Evolutionary conservation across 1,140 invertebrate species (phyloP).

Genomic region (Drosophila navojoa): DNA sequence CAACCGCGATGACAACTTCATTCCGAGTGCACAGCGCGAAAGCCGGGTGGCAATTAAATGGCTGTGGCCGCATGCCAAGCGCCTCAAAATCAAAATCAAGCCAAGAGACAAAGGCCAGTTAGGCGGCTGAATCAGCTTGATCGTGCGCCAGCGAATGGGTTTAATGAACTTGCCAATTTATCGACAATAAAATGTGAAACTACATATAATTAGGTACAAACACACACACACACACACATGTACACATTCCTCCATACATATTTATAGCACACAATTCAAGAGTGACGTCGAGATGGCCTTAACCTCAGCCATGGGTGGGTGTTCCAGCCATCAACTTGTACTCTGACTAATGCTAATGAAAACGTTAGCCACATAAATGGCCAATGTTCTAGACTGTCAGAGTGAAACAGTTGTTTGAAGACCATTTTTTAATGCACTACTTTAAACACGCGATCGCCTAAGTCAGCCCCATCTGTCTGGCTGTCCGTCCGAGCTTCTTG

Average conservation of each 20-base stretch:
- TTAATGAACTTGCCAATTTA: constrained; percentile 77
- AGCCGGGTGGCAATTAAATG: constrained; percentile 49
- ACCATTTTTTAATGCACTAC: constrained; percentile 57
- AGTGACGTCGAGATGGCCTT: constrained; percentile 17
- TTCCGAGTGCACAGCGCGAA: constrained; percentile 53
- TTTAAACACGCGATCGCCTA: constrained; percentile 59
- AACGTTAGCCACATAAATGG: constrained; percentile 72
- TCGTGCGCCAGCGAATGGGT: constrained; percentile 40
- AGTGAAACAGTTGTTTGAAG: constrained; percentile 37
- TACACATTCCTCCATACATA: constrained; percentile 30
- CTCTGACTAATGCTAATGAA: constrained; percentile 59
- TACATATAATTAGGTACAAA: constrained; percentile 66
- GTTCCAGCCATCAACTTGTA: constrained; percentile 65
- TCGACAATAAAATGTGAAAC: constrained; percentile 71
- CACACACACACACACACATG: too few relatives aligned
- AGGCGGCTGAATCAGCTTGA: constrained; percentile 30
- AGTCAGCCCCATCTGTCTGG: constrained; percentile 36
- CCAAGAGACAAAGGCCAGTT: constrained; percentile 34
- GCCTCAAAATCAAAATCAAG: constrained; percentile 18
- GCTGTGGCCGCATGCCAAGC: constrained; percentile 51
- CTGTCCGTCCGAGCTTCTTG: constrained; percentile 2
- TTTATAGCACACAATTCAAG: constrained; percentile 56
- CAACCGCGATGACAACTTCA: constrained; percentile 47
- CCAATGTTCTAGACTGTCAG: constrained; percentile 27
- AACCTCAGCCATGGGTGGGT: constrained; percentile 57